These are phyloP conservation scores for Melanotaenia pygmaea DNA, from an alignment of 2,797 vertebrate genomes.

Conservation along the genomic window DNA sequence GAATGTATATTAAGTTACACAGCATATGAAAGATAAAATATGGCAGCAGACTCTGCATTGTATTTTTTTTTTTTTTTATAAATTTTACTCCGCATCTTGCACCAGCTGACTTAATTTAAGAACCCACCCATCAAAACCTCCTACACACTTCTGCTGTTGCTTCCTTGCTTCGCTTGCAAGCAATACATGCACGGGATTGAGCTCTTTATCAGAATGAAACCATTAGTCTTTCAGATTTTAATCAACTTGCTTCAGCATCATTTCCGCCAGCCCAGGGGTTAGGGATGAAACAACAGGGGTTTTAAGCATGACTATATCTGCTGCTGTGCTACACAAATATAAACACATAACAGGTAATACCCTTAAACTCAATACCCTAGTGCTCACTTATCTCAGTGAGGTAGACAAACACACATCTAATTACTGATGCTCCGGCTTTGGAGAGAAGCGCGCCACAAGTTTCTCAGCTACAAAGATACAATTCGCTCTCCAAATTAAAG, in stretches of 20 bases:
- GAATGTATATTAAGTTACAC: conserved; percentile 1
- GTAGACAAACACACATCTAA: conserved; percentile 74
- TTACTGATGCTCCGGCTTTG: conserved; percentile 63
- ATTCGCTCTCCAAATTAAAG: conserved; percentile 68
- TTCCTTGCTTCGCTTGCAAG: conserved; percentile 34
- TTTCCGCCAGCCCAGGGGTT: conserved; percentile 40
- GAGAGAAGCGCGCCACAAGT: conserved; percentile 51
- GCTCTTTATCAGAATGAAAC: conserved; percentile 48
- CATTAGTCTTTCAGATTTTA: conserved; percentile 35
- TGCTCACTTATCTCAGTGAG: conserved; percentile 63
- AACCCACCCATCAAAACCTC: conserved; percentile 62
- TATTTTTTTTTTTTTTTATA: conserved; percentile 35
- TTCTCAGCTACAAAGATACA: conserved; percentile 60
- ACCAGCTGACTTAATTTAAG: conserved; percentile 45
- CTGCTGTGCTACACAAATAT: conserved; percentile 59
- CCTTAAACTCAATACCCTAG: conserved; percentile 54
- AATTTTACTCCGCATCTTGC: conserved; percentile 40
- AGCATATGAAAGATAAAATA: conserved; percentile 8
- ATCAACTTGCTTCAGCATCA: conserved; percentile 55
- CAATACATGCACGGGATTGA: conserved; percentile 34
- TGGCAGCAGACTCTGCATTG: conserved; percentile 13
- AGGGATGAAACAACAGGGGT: conserved; percentile 14
- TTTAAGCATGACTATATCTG: conserved; percentile 38
- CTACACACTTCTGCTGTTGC: conserved; percentile 50
- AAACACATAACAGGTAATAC: conserved; percentile 68